These are phyloP conservation scores for Eupithecia dodoneata DNA, from an alignment of 2,888 invertebrate genomes.

Conservation along the genomic window DNA sequence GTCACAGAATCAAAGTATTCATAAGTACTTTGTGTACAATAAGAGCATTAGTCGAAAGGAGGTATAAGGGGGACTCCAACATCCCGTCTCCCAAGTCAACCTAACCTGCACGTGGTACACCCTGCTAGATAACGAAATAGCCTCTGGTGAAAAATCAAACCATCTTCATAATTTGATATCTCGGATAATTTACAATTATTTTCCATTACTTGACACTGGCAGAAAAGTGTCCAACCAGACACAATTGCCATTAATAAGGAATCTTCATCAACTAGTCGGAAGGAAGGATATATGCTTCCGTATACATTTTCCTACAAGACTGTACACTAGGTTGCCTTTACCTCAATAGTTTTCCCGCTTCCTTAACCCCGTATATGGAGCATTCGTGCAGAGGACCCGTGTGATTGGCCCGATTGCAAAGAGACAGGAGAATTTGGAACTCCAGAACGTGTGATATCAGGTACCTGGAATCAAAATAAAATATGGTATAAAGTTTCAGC, in stretches of 20 bases:
- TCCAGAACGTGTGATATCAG: slow-evolving; percentile 89
- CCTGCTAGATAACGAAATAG: too few species aligned
- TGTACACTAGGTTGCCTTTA: slow-evolving; percentile 47
- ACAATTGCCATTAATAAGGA: too few species aligned
- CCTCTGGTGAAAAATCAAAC: too few species aligned
- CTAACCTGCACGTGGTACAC: too few species aligned
- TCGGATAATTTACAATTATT: too few species aligned
- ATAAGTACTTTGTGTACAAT: neutral
- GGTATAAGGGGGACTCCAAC: too few species aligned
- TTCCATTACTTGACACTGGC: too few species aligned
- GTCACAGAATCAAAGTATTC: neutral
- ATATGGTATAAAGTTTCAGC: neutral
- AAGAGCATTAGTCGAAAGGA: neutral
- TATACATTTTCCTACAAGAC: slow-evolving; percentile 1
- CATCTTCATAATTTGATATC: too few species aligned
- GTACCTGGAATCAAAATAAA: slow-evolving; percentile 68
- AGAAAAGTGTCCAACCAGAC: too few species aligned
- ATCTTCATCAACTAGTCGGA: neutral
- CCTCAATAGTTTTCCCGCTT: slow-evolving; percentile 87
- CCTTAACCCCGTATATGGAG: slow-evolving; percentile 87
- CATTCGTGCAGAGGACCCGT: slow-evolving; percentile 87
- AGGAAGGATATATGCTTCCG: neutral
- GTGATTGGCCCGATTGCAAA: slow-evolving; percentile 88
- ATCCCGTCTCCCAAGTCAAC: too few species aligned
- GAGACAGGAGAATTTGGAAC: slow-evolving; percentile 89